Evolutionary conservation across 2,797 vertebrate species (phyloP), one percentile per base, ranked within the genome.

Genomic region (Semaprochilodus insignis): DNA sequence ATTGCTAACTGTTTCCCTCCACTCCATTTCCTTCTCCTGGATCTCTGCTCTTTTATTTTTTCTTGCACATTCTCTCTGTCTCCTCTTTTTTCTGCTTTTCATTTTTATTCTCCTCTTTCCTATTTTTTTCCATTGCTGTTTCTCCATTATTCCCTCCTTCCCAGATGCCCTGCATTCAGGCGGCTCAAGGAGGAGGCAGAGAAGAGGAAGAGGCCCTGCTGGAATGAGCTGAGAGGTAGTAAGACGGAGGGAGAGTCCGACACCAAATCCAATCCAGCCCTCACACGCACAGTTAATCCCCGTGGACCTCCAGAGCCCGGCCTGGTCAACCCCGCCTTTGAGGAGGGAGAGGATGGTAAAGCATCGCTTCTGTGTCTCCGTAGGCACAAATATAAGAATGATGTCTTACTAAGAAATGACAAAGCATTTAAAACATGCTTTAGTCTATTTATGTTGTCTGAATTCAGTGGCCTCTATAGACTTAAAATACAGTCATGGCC

Each of bases 331-430:
- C 97, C 96, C 77, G 96, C 97, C 63, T 98, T 95, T 86, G 97
- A 98, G 88, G 97, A 97, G 91, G 92, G 93, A 67, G 97, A 98
- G 85, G 97, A 97, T 67, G 97, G 97, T 97, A 93, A 87, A 93
- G 19, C 66, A 78, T 83, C 63, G 75, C 73, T 77, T 87, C 60
- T 48, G 13, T 81, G 23, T 71, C 81, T 73, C 62, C 66, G 14
- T 19, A 57, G 44, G 44, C 8, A 48, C 8, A 48, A 10, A 48
- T 13, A 48, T 13, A 48, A 48, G 44, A 48, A 48, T 13, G 6
- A 48, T 48, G 10, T 10, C 10, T 59, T 59, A n/a, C 57, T 59
- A 14, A 59, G 57, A 69, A n/a, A 44, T 57, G 57, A 59, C 62
- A 23, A 74, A 59, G 6, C 0, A 36, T 13, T 40, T 40, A 6